Percentiles rank a stretch among this genome's conserved stretches.
Conservation (phyloP, 2,888 invertebrate genomes). For the Augiades crinisus region DNA sequence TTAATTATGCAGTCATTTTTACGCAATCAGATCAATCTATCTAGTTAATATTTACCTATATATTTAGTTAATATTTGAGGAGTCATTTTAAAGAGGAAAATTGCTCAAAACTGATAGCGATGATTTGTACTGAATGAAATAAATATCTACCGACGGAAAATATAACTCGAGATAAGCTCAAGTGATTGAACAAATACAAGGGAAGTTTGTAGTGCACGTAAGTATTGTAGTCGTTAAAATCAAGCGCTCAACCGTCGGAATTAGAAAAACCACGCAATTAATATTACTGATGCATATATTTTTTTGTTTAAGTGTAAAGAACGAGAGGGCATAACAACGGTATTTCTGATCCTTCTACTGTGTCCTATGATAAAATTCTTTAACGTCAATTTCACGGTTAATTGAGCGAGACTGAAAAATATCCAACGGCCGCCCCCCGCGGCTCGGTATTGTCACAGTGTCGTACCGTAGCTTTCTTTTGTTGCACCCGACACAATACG, state of each 20-base stretch:
- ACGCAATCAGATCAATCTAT: no score
- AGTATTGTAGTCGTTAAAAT: no score
- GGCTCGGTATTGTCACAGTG: conserved; percentile 42
- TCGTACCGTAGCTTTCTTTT: conserved; percentile 46
- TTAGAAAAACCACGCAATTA: background rate
- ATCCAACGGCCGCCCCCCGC: conserved; percentile 43
- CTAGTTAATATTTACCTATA: no score
- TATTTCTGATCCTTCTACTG: conserved; percentile 8
- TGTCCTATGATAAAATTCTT: conserved; percentile 44
- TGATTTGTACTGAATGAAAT: no score
- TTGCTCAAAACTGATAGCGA: no score
- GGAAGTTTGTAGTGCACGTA: no score
- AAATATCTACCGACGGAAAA: no score
- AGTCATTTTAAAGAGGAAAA: no score
- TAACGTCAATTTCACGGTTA: conserved; percentile 69
- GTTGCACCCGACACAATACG: conserved; percentile 46
- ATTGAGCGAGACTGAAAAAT: conserved; percentile 62
- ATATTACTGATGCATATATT: background rate
- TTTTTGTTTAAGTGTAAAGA: background rate
- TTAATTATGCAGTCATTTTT: no score
- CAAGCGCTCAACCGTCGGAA: background rate
- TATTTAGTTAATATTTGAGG: no score
- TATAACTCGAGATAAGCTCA: no score
- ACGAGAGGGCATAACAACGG: background rate
- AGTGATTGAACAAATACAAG: no score